Percentiles rank a stretch among this genome's conserved stretches.
These are phyloP conservation scores for Dasyurus viverrinus DNA, from an alignment of 2,113 vertebrate species.

Conservation along the genomic window DNA sequence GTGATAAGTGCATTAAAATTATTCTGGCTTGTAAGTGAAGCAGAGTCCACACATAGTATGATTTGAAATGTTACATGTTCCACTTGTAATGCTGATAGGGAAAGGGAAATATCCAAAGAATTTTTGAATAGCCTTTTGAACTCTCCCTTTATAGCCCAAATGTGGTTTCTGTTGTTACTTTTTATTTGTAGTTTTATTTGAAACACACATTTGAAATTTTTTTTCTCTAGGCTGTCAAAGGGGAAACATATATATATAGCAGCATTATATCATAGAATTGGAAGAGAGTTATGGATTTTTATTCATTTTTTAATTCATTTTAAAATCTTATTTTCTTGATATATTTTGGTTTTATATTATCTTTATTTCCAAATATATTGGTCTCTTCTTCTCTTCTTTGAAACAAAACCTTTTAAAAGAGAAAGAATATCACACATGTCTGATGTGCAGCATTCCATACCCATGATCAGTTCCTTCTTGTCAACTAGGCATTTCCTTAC, in stretches of 20 bases:
- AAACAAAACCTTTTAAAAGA: not conserved
- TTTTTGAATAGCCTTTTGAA: not conserved
- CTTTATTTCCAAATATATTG: not conserved
- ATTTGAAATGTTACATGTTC: not conserved
- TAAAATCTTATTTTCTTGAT: not conserved
- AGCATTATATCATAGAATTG: not conserved
- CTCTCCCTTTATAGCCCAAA: not conserved
- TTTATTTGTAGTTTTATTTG: not conserved
- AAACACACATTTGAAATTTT: not conserved
- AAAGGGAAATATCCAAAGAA: not conserved
- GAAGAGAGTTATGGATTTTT: not conserved
- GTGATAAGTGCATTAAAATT: not conserved
- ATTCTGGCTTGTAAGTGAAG: conserved; percentile 40
- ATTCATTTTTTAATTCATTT: not conserved
- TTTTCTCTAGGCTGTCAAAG: not conserved
- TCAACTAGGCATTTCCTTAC: not conserved
- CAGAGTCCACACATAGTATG: not conserved
- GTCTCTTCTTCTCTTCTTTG: not conserved
- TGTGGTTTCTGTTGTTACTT: not conserved
- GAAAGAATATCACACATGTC: not conserved
- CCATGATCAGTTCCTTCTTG: not conserved
- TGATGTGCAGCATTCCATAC: not conserved
- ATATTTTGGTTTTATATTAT: not conserved
- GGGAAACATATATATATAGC: not conserved
- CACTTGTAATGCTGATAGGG: not conserved